phyloP scores from a whole-genome alignment of 2,797 vertebrate species.

The Rallus crepitans region DNA sequence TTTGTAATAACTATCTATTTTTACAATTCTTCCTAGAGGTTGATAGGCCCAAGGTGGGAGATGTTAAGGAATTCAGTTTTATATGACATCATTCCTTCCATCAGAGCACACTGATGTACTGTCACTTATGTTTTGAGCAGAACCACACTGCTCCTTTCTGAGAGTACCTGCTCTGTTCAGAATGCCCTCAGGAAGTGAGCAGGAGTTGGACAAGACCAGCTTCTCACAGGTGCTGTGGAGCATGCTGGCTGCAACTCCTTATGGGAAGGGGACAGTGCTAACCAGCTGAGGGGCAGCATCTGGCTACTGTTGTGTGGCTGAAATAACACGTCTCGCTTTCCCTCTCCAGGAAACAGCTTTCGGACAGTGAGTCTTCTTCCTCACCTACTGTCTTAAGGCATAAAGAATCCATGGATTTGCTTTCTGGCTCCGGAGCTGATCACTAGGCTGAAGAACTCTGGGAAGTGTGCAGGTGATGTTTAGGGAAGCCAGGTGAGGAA shows the following conservation, averaged over 20 bases:
- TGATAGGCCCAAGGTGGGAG: background rate
- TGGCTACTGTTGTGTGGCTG: background rate
- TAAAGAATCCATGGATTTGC: background rate
- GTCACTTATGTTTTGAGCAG: background rate
- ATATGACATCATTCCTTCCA: background rate
- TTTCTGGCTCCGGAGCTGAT: background rate
- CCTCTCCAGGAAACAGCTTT: background rate
- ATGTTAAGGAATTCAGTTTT: background rate
- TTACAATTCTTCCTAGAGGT: background rate
- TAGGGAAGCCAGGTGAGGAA: background rate
- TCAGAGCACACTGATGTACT: background rate
- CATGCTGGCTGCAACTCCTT: background rate
- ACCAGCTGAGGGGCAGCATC: background rate
- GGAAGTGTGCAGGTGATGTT: background rate
- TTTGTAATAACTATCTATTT: background rate
- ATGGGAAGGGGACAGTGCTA: background rate
- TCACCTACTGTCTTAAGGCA: background rate
- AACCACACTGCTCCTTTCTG: background rate
- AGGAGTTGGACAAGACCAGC: background rate
- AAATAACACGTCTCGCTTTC: background rate
- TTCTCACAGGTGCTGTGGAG: background rate
- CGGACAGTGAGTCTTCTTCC: background rate
- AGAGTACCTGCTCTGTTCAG: background rate
- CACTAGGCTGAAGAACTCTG: rapidly evolving
- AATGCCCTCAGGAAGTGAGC: background rate